phyloP scores from a whole-genome alignment of 2,797 vertebrate species.

The Xerus rutilus region DNA sequence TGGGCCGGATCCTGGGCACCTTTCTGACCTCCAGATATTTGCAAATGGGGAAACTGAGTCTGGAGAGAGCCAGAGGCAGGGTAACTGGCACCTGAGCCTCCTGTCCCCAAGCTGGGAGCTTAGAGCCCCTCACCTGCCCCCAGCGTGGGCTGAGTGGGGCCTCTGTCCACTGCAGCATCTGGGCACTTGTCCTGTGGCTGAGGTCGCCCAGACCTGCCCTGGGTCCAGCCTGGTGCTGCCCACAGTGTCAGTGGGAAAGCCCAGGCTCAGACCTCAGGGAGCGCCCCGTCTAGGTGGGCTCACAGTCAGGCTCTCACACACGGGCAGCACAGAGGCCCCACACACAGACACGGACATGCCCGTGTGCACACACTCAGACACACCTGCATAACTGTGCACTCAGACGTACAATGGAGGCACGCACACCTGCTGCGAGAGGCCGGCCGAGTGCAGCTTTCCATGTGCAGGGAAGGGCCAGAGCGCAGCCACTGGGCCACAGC shows the following conservation, averaged over 20 bases:
- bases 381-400: rapidly evolving
- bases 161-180: rapidly evolving
- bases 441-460: rapidly evolving
- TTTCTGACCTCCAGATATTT: rapidly evolving
- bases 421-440: rapidly evolving
- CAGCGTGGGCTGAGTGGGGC: too few species aligned
- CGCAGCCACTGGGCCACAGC: too few species aligned
- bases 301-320: neutral
- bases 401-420: too few species aligned
- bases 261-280: neutral
- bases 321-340: rapidly evolving
- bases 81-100: neutral
- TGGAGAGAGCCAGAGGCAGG: neutral
- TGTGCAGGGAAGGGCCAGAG: rapidly evolving
- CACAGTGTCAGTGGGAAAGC: too few species aligned
- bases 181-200: neutral
- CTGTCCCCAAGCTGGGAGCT: neutral
- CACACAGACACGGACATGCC: too few species aligned
- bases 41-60: neutral
- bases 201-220: too few species aligned
- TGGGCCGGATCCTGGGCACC: neutral
- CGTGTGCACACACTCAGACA: rapidly evolving
- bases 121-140: rapidly evolving
- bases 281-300: neutral
- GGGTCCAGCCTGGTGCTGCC: neutral